A percentile compares a stretch with the other conserved stretches of the same genome.
Evolutionary conservation across 2,113 vertebrate species (phyloP).

Genomic region (Oncorhynchus masou): DNA sequence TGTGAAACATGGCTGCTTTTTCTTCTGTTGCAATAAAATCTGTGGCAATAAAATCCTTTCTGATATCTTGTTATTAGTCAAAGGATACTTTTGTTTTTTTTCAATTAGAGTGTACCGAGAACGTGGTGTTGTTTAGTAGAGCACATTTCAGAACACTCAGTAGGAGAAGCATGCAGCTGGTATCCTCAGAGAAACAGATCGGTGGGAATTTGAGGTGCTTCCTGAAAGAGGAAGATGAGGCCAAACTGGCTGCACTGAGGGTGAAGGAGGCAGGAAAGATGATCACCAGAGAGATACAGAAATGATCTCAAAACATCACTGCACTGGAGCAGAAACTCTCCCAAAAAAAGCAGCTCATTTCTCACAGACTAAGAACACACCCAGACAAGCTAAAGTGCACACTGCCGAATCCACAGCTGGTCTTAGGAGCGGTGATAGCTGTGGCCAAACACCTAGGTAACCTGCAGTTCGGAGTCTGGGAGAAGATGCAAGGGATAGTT

Average conservation of each 20-base stretch:
- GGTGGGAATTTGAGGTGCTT: constrained; percentile 32
- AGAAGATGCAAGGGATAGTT: constrained; percentile 46
- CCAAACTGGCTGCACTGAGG: constrained; percentile 46
- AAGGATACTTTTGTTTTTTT: not conserved
- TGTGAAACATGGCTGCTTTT: not conserved
- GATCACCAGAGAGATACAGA: constrained; percentile 16
- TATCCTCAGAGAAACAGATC: constrained; percentile 45
- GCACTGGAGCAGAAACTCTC: constrained; percentile 47
- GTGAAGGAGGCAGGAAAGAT: constrained; percentile 40
- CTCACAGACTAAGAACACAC: constrained; percentile 41
- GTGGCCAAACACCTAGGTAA: constrained; percentile 56
- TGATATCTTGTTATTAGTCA: not conserved
- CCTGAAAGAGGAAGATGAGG: constrained; percentile 52
- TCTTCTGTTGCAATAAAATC: not conserved
- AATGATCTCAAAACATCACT: constrained; percentile 39
- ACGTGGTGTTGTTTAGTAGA: not conserved
- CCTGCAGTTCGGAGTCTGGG: constrained; percentile 50
- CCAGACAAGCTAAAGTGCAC: constrained; percentile 36
- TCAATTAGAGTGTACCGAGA: not conserved
- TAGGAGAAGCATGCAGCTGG: constrained; percentile 19
- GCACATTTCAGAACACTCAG: not conserved
- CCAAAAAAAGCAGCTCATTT: constrained; percentile 24
- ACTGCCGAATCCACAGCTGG: constrained; percentile 35
- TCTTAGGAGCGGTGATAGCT: constrained; percentile 39
- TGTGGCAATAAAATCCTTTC: not conserved